Evolutionary conservation across 2,888 invertebrate species (phyloP), one percentile per base, ranked within the genome.

Genomic region (Drosophila mimetica): DNA sequence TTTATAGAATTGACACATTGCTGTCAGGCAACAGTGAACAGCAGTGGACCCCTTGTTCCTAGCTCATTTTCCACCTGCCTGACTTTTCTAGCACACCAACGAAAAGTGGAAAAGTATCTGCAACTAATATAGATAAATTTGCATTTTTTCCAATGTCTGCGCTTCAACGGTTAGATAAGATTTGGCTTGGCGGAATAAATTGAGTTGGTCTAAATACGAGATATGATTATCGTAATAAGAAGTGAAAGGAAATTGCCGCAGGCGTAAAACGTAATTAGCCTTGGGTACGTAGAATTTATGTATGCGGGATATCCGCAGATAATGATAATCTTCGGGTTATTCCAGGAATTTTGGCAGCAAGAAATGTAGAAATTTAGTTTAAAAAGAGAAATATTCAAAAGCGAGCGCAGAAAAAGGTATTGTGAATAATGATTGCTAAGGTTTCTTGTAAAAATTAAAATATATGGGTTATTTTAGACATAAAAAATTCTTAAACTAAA

Each of bases 1-100:
- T 87, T 86, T 81, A 82, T 77, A 71, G 85, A 85, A 88, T 88
- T 85, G 84, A 88, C 84, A 88, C 87, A 86, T 85, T 87, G 74
- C 77, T 80, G 88, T 79, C 81, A 88, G 74, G 82, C 87, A 85
- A 81, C 77, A 76, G 73, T 79, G 87, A 78, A 50, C 74, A 77
- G 18, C 25, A 13, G 14, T 44, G 44, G 44, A 44, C 16, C 16
- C 34, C 42, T 44, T 48, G 67, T 47, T 61, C 71, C 3, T 30
- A 4, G 11, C 11, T 13, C 6, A 83, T 88, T 86, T 88, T 88
- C 78, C 88, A 78, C 85, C 70, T 76, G 79, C 76, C 66, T 84
- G 85, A 63, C 34, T 78, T 77, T 80, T 84, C 78, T 71, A 64
- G 75, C 84, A 84, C 79, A 53, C 63, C 70, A 63, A 54, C 65